These are phyloP conservation scores for Tragelaphus eurycerus DNA, from an alignment of 2,797 vertebrate genomes.

Conservation along the genomic window DNA sequence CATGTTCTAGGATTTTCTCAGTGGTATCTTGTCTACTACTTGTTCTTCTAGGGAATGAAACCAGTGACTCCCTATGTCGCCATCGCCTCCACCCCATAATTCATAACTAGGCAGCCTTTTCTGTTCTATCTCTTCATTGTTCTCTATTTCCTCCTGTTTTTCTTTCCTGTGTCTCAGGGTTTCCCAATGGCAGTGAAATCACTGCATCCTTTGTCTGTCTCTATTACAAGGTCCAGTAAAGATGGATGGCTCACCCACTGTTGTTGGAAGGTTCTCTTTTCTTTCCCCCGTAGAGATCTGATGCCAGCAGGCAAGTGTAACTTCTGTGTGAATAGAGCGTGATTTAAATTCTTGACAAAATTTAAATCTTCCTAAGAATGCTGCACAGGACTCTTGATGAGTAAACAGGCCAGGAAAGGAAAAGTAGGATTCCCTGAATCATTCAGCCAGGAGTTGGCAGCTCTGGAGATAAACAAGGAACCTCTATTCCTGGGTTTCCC, in stretches of 20 bases:
- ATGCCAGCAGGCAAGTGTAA: constrained; percentile 14
- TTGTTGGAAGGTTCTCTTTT: constrained; percentile 35
- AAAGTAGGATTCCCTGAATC: neutral
- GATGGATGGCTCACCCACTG: constrained; percentile 32
- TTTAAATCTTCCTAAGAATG: constrained; percentile 35
- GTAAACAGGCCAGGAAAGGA: neutral
- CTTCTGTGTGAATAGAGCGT: neutral
- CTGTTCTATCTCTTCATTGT: neutral
- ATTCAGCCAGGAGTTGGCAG: neutral
- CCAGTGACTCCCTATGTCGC: neutral
- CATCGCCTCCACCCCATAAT: neutral
- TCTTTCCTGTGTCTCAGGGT: neutral
- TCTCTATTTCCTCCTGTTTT: constrained; percentile 11
- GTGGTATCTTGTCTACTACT: neutral
- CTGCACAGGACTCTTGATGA: neutral
- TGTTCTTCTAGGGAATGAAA: neutral
- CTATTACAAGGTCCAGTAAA: neutral
- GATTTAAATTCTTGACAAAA: constrained; percentile 30
- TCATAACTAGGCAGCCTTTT: neutral
- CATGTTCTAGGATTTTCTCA: neutral
- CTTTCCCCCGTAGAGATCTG: neutral
- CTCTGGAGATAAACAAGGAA: neutral
- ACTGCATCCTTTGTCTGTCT: constrained; percentile 26
- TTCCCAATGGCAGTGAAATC: neutral
- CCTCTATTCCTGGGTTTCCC: neutral